Base-by-base conservation (phyloP, 1,140 invertebrate species). In the Sycophaga agraensis region DNA sequence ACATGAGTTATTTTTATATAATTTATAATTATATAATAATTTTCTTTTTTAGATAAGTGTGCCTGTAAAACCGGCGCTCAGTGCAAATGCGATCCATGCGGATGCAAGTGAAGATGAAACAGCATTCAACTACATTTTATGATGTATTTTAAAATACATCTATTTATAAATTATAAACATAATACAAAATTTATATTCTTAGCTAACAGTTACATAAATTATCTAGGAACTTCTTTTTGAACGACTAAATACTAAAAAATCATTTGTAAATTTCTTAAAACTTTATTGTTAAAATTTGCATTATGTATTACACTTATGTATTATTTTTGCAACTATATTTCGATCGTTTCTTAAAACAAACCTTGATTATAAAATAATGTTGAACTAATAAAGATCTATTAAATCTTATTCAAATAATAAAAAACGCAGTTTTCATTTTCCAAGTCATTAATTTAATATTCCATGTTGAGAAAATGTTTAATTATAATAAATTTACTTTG, bases 41-140 rank as follows among this genome's bases (percentile, higher is more conserved):
- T 17, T 62, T 45, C 19, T 60, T 34, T 49, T 64, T 57, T 49
- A 74, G 72, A 70, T 11, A 67, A 72, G 53, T 74, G 72, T 53
- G 6, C 2, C 16, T 73, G 71, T 45, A 72, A 73, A 35, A 43
- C 63, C 17, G 72, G 70, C 0, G 63, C 61, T 54, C 49, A 70
- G n/a, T 74, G 72, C 19, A 16, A 35, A 2, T 74, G 59, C 34
- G 31, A 49, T 31, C 59, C 59, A 21, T 61, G 59, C 11, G 39
- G 26, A 3, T 61, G 59, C 24, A 61, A 61, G 45, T 61, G 51
- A 61, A 24, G 35, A 28, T n/a, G 14, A 6, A 4, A 8, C 14
- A 17, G 14, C 4, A 56, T 35, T 9, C 16, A 12, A 46, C 24
- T 9, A 17, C 3, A 11, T 14, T 34, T 19, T n/a, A n/a, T n/a